Percentiles rank a stretch among this genome's conserved stretches.
Conservation (phyloP, 2,888 invertebrate genomes). For the Andrena haemorrhoa region DNA sequence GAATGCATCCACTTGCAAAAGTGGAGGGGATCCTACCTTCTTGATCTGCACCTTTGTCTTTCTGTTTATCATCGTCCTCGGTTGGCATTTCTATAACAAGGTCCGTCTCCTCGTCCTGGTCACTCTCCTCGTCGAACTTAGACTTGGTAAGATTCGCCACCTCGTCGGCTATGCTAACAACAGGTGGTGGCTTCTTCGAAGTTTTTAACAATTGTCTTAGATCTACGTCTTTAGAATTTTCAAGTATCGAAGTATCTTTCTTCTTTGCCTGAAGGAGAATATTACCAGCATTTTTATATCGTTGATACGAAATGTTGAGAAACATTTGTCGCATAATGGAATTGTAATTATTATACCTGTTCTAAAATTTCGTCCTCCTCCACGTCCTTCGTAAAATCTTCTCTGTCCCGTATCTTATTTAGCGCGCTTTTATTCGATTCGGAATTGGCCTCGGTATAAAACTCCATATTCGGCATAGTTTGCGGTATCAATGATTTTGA, state of each 20-base stretch:
- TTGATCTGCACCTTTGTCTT: conserved; percentile 53
- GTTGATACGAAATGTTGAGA: background rate
- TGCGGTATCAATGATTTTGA: conserved; percentile 65
- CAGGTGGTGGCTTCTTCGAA: conserved; percentile 74
- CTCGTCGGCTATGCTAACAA: conserved; percentile 79
- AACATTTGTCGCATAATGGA: background rate
- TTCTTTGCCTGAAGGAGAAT: conserved; percentile 67
- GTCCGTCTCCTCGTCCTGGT: conserved; percentile 82
- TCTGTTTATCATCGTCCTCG: conserved; percentile 81
- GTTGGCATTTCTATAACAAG: conserved; percentile 82
- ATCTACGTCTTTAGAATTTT: conserved; percentile 83
- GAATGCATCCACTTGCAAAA: background rate
- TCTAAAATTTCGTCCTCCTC: conserved; percentile 75
- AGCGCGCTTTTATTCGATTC: conserved; percentile 58
- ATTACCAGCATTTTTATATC: background rate
- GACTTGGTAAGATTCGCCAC: conserved; percentile 78
- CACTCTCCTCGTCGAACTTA: conserved; percentile 82
- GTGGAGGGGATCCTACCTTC: conserved; percentile 45
- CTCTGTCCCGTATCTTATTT: conserved; percentile 69
- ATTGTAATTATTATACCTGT: conserved; percentile 64
- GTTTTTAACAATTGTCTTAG: conserved; percentile 82
- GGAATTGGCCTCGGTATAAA: conserved; percentile 65
- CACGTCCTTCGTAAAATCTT: conserved; percentile 76
- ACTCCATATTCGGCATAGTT: conserved; percentile 64
- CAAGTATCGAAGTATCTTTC: conserved; percentile 54